Percentiles rank a stretch among this genome's conserved stretches.
phyloP scores from a whole-genome alignment of 1,140 invertebrate genomes.

The Hyles vespertilio region DNA sequence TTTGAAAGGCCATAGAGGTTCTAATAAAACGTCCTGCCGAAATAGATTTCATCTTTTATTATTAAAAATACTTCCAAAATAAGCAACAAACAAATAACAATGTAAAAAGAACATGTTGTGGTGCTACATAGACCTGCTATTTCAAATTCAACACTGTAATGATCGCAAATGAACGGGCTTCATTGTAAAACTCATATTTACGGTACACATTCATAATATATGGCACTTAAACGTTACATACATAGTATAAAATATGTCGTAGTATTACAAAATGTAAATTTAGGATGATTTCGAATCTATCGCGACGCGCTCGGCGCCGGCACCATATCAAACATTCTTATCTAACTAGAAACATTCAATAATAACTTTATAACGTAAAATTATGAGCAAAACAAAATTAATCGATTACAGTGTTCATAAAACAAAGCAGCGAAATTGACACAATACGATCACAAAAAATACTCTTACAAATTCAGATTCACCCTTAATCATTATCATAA shows the following conservation, averaged over 20 bases:
- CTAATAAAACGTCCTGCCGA: conserved; percentile 62
- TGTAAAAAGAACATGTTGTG: conserved; percentile 57
- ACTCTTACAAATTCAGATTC: conserved; percentile 60
- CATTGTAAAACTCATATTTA: conserved; percentile 10
- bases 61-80: conserved; percentile 71
- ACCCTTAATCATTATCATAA: conserved; percentile 37
- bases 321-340: conserved; percentile 7
- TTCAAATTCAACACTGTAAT: conserved; percentile 50
- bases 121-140: conserved; percentile 47
- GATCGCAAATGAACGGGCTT: conserved; percentile 6
- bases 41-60: conserved; percentile 57
- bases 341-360: conserved; percentile 8
- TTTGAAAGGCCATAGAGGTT: conserved; percentile 45
- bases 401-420: conserved; percentile 50
- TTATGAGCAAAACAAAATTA: conserved; percentile 15
- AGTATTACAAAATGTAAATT: background rate
- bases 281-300: background rate
- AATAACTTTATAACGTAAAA: conserved; percentile 12
- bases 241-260: conserved; percentile 6
- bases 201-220: conserved; percentile 33
- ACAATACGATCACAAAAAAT: conserved; percentile 46
- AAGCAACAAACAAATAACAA: conserved; percentile 75
- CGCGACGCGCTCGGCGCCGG: background rate
- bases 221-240: conserved; percentile 33
- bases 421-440: conserved; percentile 44